Base-by-base conservation (phyloP, 2,113 vertebrate species). In the Ailurus styani region DNA sequence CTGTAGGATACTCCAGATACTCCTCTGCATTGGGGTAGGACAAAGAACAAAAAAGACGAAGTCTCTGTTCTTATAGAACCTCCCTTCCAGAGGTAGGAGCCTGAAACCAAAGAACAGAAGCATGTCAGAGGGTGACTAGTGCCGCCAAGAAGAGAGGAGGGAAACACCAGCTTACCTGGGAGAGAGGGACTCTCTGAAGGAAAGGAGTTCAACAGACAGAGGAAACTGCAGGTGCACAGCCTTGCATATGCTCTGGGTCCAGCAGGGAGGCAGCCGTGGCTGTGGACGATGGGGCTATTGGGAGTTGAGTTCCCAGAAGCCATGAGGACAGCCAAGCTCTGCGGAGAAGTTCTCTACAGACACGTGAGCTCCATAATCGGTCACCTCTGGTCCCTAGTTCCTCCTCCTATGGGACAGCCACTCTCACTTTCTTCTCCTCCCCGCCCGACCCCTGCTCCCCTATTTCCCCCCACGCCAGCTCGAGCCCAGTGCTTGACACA, bases 391-490 rank as follows among this genome's bases (percentile, higher is more conserved):
- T n/a, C 47, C 64, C 64, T 31, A 10, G 25, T 34, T 50, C n/a
- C 52, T 62, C 40, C 13, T 70, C 1, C 60, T n/a, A 0, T 13
- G 21, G 64, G 52, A 18, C 40, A 29, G 25, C 25, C 4, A 0
- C 70, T 78, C 47, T 60, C 75, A 17, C 66, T 34, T n/a, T 6
- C 12, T 7, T 34, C 72, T 73, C 37, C 25, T 14, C 37, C 72
- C 64, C 81, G 7, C 42, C 52, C 7, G 37, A 45, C 3, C 2
- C 52, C 62, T 7, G 3, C 9, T 57, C 66, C 37, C 72, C 18
- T 54, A 40, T 54, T 37, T 45, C 12, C 1, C 20, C 40, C 54
- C 13, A 1, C 45, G 14, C 62, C 73, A 77, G 0, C 66, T 47
- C 45, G 1, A 83, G 21, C 70, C 34, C 60, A 40, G 75, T 3